phyloP scores from a whole-genome alignment of 2,113 vertebrate species.

The Murina feae region DNA sequence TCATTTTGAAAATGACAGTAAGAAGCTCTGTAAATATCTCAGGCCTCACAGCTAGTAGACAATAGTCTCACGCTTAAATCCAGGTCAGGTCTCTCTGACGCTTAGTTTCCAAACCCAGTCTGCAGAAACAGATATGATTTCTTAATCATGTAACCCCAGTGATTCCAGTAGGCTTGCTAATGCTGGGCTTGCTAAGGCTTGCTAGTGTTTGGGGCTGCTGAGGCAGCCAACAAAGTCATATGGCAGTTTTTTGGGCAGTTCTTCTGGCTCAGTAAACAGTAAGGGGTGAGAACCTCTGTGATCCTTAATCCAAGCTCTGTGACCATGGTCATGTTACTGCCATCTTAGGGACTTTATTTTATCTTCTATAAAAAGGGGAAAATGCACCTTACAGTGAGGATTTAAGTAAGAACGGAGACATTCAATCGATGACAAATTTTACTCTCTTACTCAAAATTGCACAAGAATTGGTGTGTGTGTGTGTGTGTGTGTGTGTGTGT shows the following conservation, averaged over 20 bases:
- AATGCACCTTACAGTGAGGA: background rate
- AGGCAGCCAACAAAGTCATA: background rate
- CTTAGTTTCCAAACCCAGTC: background rate
- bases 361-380: background rate
- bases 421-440: background rate
- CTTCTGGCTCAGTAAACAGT: background rate
- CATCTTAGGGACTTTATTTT: background rate
- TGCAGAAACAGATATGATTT: conserved; percentile 10
- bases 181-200: too few species aligned
- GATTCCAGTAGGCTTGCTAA: background rate
- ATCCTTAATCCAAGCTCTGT: background rate
- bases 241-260: background rate
- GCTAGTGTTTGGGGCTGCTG: background rate
- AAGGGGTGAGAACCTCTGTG: background rate
- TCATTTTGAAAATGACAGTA: conserved; percentile 12
- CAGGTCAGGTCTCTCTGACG: background rate
- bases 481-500: background rate
- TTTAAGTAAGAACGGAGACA: background rate
- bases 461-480: background rate
- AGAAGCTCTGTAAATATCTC: background rate
- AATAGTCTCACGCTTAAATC: background rate
- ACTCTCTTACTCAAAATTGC: background rate
- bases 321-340: background rate
- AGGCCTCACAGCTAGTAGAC: background rate
- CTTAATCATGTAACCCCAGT: background rate